Conservation (phyloP, 2,797 vertebrate genomes). For the Ctenopoma multispine region DNA sequence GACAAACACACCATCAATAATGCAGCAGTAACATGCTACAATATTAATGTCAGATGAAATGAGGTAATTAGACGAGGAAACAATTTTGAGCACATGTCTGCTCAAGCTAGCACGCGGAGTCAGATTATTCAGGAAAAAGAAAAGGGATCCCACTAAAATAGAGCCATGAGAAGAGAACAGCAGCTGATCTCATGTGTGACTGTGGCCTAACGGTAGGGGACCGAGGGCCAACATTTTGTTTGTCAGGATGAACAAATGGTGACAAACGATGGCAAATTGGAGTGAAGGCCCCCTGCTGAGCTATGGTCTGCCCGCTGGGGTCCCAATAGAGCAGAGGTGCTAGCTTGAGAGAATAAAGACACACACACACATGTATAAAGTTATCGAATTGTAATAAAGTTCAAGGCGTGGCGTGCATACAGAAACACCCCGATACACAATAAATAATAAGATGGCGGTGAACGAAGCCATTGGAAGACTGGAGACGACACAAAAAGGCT, state of each 20-base stretch:
- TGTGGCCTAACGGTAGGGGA: slow-evolving; percentile 57
- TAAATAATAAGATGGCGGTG: slow-evolving; percentile 42
- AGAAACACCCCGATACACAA: slow-evolving; percentile 44
- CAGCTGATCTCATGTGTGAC: slow-evolving; percentile 72
- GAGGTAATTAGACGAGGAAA: slow-evolving; percentile 66
- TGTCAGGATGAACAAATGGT: slow-evolving; percentile 81
- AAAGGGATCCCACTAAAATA: slow-evolving; percentile 37
- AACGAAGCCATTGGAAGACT: slow-evolving; percentile 46
- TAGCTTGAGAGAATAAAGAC: slow-evolving; percentile 61
- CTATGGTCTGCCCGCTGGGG: slow-evolving; percentile 71
- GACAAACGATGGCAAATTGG: slow-evolving; percentile 87
- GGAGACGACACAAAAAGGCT: slow-evolving; percentile 54
- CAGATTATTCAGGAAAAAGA: slow-evolving; percentile 17
- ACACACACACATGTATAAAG: slow-evolving; percentile 49
- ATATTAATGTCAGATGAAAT: slow-evolving; percentile 77
- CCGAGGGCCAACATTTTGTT: slow-evolving; percentile 75
- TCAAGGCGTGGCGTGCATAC: slow-evolving; percentile 60
- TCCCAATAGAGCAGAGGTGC: slow-evolving; percentile 68
- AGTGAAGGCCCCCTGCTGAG: slow-evolving; percentile 82
- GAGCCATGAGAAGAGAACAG: slow-evolving; percentile 52
- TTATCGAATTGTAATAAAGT: slow-evolving; percentile 73
- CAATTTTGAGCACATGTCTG: slow-evolving; percentile 58
- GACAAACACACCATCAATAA: slow-evolving; percentile 78
- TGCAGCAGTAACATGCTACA: slow-evolving; percentile 70
- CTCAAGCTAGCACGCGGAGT: slow-evolving; percentile 10